Base-by-base conservation (phyloP, 1,140 invertebrate species). In the Drosophila bipectinata region DNA sequence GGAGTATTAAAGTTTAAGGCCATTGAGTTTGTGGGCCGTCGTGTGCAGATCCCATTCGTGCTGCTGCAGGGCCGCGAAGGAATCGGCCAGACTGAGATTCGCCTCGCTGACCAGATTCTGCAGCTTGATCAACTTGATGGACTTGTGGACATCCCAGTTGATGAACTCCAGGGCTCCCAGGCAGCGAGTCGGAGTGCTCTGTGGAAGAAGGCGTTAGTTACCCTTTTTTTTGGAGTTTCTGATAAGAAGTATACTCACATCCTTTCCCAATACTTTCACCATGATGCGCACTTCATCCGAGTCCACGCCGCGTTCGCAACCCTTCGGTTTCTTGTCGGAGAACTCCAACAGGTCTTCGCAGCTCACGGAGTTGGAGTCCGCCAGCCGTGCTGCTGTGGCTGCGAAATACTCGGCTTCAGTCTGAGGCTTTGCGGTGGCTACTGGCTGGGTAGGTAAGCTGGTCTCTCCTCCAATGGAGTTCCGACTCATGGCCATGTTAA, bases 311-410 rank as follows among this genome's bases (percentile, higher is more conserved):
- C 96, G 94, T n/a, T 95, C 94, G n/a, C 95, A 94, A 0, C 96
- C 96, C 75, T 95, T 96, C 0, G 96, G 96, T 58, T 96, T 96
- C 78, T 97, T 95, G 84, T 97, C 95, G 5, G 97, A 96, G 92
- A 98, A 98, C 83, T 98, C 97, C 26, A 98, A 92, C 41, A 98
- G 92, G 93, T 98, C 97, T 92, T 98, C 97, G 81, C 97, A 98
- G 54, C 97, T 98, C 0, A 98, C 97, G 77, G 97, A 97, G 90
- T 97, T 96, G 12, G 91, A 92, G 62, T 91, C 80, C 26, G 81
- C 90, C 26, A 92, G 37, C 0, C 90, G 74, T n/a, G 87, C 76
- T n/a, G 91, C 85, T 4, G 77, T 79, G 1, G 82, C 83, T 10
- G 90, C 83, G 79, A 87, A 87, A 41, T 91, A 82, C 57, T 91